phyloP scores from a whole-genome alignment of 2,888 invertebrate genomes.

The Trisateles emortualis region DNA sequence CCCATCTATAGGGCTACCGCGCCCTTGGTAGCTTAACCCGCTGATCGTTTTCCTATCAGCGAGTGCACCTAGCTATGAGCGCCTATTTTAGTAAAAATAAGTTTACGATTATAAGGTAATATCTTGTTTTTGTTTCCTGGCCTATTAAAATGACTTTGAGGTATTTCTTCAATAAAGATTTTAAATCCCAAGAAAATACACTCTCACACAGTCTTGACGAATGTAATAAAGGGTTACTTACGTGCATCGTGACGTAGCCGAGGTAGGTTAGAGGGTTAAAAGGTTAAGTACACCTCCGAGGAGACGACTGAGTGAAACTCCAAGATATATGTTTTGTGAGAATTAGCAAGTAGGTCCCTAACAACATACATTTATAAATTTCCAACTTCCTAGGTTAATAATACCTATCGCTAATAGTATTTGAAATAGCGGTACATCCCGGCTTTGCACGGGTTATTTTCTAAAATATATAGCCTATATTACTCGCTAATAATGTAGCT shows the following conservation, averaged over 20 bases:
- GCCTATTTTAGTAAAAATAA: too few species aligned
- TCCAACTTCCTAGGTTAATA: neutral
- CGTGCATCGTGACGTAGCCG: neutral
- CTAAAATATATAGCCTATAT: too few species aligned
- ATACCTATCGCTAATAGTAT: too few species aligned
- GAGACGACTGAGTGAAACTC: constrained; percentile 20
- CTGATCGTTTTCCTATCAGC: too few species aligned
- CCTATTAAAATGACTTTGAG: neutral
- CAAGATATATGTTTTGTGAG: constrained; percentile 1
- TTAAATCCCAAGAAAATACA: neutral
- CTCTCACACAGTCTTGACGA: neutral
- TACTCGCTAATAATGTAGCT: too few species aligned
- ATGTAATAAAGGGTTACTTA: constrained; percentile 2
- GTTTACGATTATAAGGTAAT: too few species aligned
- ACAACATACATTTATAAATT: neutral
- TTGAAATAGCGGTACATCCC: too few species aligned
- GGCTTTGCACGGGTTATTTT: too few species aligned
- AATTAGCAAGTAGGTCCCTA: neutral
- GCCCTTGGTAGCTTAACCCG: too few species aligned
- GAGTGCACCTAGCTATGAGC: too few species aligned
- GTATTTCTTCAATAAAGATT: neutral
- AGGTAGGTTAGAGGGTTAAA: constrained; percentile 9
- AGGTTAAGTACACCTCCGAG: constrained; percentile 18
- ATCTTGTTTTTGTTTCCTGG: neutral
- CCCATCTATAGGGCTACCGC: too few species aligned